phyloP scores from a whole-genome alignment of 2,113 vertebrate species.

The Monarcha castaneiventris region DNA sequence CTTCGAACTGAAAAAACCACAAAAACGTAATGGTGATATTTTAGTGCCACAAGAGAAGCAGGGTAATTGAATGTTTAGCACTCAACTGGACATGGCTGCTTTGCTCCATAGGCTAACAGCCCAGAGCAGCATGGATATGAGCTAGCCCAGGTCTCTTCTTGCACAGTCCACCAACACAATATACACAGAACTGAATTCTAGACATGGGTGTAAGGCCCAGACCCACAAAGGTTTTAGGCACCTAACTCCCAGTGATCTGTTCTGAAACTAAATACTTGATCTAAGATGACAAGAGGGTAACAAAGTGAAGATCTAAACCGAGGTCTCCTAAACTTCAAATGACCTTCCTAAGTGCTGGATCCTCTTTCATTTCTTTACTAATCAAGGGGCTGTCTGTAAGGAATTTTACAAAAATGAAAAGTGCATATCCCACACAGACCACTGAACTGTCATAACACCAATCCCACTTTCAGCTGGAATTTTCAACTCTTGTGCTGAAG shows the following conservation, averaged over 20 bases:
- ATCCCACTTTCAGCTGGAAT: background rate
- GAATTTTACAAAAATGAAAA: background rate
- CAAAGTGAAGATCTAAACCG: background rate
- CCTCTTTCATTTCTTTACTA: background rate
- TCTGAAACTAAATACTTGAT: background rate
- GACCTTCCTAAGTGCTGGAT: background rate
- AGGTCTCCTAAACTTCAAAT: background rate
- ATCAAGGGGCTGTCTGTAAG: background rate
- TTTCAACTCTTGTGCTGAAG: background rate
- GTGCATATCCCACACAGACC: background rate
- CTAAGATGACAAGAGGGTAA: background rate
- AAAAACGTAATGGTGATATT: background rate
- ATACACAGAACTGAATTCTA: background rate
- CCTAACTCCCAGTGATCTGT: background rate
- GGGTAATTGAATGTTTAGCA: background rate
- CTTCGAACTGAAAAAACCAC: background rate
- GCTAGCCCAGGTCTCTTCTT: background rate
- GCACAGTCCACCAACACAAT: background rate
- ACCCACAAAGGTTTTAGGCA: background rate
- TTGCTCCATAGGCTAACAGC: background rate
- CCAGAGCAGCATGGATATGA: background rate
- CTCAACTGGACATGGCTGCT: background rate
- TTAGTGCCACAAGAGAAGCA: background rate
- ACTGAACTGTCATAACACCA: slow-evolving; percentile 4
- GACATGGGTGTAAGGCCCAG: background rate